A percentile compares a stretch with the other conserved stretches of the same genome.
Evolutionary conservation across 1,140 invertebrate species (phyloP).

Genomic region (Meloidogyne exigua): DNA sequence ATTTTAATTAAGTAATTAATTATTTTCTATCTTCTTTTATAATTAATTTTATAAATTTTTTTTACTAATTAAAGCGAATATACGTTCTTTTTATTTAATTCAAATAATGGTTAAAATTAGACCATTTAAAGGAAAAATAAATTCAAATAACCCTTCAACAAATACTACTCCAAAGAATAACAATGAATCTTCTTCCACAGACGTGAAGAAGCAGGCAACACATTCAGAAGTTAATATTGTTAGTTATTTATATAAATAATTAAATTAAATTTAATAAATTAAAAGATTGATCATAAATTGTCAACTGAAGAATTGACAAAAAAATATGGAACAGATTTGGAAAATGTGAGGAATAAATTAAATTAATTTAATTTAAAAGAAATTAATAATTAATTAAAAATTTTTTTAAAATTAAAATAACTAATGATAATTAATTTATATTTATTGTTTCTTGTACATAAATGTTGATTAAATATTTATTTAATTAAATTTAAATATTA

Average conservation of each 20-base stretch:
- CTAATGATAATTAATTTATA: no score
- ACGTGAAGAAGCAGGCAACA: conserved; percentile 3
- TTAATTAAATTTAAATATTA: conserved; percentile 43
- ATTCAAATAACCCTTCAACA: background rate
- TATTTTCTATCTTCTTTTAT: no score
- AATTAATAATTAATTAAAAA: no score
- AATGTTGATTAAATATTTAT: no score
- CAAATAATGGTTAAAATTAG: conserved; percentile 25
- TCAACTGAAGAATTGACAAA: conserved; percentile 75
- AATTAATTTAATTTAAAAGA: no score
- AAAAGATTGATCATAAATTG: conserved; percentile 85
- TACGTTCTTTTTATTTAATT: background rate
- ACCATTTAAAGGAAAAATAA: conserved; percentile 8
- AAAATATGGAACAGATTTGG: conserved; percentile 88
- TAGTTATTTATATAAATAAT: conserved; percentile 17
- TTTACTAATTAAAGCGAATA: background rate
- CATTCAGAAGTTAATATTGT: conserved; percentile 17
- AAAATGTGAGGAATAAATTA: conserved; percentile 74
- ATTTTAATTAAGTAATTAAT: no score
- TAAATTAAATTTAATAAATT: conserved; percentile 32
- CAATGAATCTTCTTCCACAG: background rate
- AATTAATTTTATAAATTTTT: background rate
- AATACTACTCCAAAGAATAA: background rate
- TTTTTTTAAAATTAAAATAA: no score
- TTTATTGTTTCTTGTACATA: no score